Conservation (phyloP, 2,113 vertebrate genomes). For the Recurvirostra avosetta region DNA sequence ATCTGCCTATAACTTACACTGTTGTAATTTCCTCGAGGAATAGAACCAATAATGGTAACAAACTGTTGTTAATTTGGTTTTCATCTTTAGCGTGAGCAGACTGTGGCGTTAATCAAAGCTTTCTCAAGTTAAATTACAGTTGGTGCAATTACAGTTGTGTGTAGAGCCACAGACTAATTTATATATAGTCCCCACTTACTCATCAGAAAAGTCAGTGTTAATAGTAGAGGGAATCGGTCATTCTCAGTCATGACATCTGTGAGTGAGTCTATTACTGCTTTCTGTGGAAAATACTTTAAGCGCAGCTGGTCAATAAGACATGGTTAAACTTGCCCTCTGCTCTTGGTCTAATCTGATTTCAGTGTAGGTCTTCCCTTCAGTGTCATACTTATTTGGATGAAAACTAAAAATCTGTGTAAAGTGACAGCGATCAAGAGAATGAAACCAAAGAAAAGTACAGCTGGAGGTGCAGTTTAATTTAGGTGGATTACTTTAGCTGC, state of each 20-base stretch:
- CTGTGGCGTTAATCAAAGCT: constrained; percentile 38
- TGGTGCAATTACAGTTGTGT: neutral
- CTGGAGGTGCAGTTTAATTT: neutral
- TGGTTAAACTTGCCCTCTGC: constrained; percentile 26
- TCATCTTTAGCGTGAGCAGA: neutral
- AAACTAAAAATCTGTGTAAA: neutral
- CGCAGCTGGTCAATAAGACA: neutral
- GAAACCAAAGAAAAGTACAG: neutral
- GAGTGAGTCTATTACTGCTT: constrained; percentile 1
- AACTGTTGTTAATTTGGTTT: constrained; percentile 40
- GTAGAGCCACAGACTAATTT: constrained; percentile 16
- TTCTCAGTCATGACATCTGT: neutral
- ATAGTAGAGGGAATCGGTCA: constrained; percentile 8
- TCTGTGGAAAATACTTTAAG: neutral
- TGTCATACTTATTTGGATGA: neutral
- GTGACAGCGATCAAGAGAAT: constrained; percentile 2
- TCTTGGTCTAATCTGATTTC: constrained; percentile 28
- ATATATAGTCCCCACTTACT: neutral
- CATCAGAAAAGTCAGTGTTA: neutral
- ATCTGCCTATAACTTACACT: neutral
- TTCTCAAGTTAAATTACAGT: constrained; percentile 35
- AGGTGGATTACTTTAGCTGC: neutral
- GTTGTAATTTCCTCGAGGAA: constrained; percentile 32
- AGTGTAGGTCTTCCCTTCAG: neutral
- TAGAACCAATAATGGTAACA: neutral